phyloP scores from a whole-genome alignment of 2,113 vertebrate species.

The Felis catus region DNA sequence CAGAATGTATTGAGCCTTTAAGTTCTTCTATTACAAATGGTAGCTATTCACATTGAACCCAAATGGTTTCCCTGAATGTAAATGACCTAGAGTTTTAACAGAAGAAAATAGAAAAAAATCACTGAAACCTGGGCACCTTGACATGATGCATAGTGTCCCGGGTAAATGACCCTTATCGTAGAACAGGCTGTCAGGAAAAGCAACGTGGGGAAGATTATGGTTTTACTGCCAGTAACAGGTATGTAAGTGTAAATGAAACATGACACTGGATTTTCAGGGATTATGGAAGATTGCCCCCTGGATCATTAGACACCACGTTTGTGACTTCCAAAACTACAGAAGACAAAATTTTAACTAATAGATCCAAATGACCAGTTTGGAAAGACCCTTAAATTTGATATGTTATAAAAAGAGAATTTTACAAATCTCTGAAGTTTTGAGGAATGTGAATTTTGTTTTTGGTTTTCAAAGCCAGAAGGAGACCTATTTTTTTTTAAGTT shows the following conservation, averaged over 20 bases:
- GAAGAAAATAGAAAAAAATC: neutral
- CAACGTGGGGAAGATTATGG: neutral
- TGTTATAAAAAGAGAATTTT: neutral
- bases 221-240: neutral
- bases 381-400: neutral
- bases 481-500: no score
- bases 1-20: neutral
- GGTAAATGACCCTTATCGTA: neutral
- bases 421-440: neutral
- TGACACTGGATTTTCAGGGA: neutral
- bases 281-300: no score
- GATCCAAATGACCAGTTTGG: neutral
- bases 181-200: neutral
- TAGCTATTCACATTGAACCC: neutral
- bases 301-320: neutral
- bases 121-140: neutral
- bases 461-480: neutral
- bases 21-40: neutral
- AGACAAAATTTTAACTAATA: neutral
- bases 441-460: neutral
- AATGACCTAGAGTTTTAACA: conserved; percentile 14
- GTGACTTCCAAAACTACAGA: neutral
- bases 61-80: neutral
- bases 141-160: no score
- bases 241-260: neutral